These are phyloP conservation scores for Mallotus villosus DNA, from an alignment of 2,797 vertebrate genomes.

Conservation along the genomic window DNA sequence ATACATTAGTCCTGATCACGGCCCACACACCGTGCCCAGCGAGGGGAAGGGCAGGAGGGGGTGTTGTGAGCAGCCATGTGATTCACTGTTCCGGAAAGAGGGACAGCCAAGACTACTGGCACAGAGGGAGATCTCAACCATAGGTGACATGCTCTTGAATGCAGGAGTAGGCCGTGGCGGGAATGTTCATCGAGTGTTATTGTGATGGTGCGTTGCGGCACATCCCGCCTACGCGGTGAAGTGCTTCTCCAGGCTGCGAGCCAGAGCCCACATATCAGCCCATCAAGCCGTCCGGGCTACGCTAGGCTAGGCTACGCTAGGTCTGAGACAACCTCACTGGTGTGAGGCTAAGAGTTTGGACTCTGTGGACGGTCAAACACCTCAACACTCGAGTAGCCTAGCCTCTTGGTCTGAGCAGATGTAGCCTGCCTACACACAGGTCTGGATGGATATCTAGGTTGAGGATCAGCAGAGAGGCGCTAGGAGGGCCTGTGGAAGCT, in stretches of 20 bases:
- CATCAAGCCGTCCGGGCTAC: neutral
- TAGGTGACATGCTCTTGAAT: no score
- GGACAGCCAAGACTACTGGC: slow-evolving; percentile 29
- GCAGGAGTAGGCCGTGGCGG: no score
- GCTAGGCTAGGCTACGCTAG: no score
- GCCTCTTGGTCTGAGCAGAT: no score
- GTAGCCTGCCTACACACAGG: no score
- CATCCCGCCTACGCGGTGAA: neutral
- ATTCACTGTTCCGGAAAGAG: slow-evolving; percentile 51
- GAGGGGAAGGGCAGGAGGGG: slow-evolving; percentile 35
- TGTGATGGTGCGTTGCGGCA: neutral
- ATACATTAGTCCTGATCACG: slow-evolving; percentile 65
- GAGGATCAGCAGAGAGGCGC: neutral
- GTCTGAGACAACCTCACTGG: no score
- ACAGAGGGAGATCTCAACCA: slow-evolving; percentile 9
- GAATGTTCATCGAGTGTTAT: neutral
- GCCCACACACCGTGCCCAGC: slow-evolving; percentile 43
- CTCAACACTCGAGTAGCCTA: no score
- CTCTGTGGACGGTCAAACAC: no score
- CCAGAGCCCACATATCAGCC: neutral
- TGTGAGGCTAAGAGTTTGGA: no score
- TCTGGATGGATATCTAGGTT: no score
- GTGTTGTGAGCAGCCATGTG: slow-evolving; percentile 58
- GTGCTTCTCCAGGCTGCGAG: neutral
- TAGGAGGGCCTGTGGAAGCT: neutral